Evolutionary conservation across 2,888 invertebrate genomes (phyloP), one percentile per base, ranked within the genome.

Genomic region (Coelinius sp.): DNA sequence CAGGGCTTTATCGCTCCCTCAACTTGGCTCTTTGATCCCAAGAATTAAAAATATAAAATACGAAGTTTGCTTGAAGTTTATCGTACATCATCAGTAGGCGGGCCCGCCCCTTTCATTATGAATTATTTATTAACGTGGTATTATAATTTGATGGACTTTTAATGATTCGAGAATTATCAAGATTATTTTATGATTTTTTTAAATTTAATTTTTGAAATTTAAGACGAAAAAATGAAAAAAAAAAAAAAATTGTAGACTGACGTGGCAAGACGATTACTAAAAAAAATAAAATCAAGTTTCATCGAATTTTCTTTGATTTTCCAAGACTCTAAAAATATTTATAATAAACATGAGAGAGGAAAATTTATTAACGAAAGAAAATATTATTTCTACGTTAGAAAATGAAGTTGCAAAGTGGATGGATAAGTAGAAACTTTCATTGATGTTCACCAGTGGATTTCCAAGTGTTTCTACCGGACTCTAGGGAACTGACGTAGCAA

Each of bases 391-490:
- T 44, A n/a, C 14, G 12, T 2, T 46, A n/a, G 14, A 17, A 56
- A 56, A 20, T 31, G 25, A 56, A n/a, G 10, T 20, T 31, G 31
- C 3, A 25, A 56, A 56, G 56, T 14, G 17, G 31, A 31, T 0
- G 7, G 59, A 17, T 59, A 31, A 14, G 20, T 31, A 59, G 35
- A 59, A 35, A 31, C 59, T 59, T 35, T 59, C 31, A 59, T 59
- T 59, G 59, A 59, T 59, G 17, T 31, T 20, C 35, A 20, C 35
- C 14, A 59, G 8, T 59, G 17, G 59, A 56, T 8, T 59, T n/a
- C 59, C 59, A 31, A 59, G 59, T 59, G 59, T 59, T 59, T 59
- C 17, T 12, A 59, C 10, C 17, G 17, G 59, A 35, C 17, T 35
- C 35, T 2, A 8, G 46, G 46, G 35, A 35, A 31, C 59, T 59